A percentile compares a stretch with the other conserved stretches of the same genome.
Evolutionary conservation across 2,797 vertebrate genomes (phyloP).

Genomic region (Arnoldichthys spilopterus): DNA sequence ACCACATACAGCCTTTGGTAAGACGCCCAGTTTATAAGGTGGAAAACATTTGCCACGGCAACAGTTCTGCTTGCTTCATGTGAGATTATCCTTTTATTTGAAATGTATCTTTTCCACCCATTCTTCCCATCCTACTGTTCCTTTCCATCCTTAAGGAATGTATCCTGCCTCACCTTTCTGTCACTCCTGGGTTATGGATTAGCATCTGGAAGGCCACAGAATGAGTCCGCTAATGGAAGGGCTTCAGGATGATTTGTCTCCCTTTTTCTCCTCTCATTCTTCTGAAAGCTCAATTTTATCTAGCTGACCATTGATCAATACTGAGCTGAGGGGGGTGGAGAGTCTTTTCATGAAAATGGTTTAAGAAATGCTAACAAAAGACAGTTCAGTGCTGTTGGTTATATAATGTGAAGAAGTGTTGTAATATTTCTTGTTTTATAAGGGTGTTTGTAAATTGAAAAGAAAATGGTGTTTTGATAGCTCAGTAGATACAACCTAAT

Average conservation of each 20-base stretch:
- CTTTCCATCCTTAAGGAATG: constrained; percentile 29
- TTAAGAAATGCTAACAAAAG: background rate
- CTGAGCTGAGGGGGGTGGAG: constrained; percentile 45
- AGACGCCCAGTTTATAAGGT: no score
- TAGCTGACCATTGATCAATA: constrained; percentile 67
- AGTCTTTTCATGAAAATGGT: constrained; percentile 1
- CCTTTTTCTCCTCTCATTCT: constrained; percentile 47
- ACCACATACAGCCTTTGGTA: no score
- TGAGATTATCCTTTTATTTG: no score
- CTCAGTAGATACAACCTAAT: background rate
- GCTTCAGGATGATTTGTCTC: constrained; percentile 31
- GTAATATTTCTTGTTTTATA: background rate
- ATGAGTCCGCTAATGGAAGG: constrained; percentile 48
- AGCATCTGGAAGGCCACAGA: constrained; percentile 50
- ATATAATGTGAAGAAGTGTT: background rate
- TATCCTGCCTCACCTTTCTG: constrained; percentile 26
- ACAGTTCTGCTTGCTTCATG: no score
- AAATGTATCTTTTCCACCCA: no score
- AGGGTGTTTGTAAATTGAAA: background rate
- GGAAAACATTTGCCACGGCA: no score
- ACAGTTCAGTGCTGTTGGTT: background rate
- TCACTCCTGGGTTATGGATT: constrained; percentile 52
- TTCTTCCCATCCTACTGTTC: background rate
- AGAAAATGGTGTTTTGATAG: background rate
- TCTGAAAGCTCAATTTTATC: constrained; percentile 39